Base-by-base conservation (phyloP, 92 coral and sea anemone genomes). In the Porites divaricata region DNA sequence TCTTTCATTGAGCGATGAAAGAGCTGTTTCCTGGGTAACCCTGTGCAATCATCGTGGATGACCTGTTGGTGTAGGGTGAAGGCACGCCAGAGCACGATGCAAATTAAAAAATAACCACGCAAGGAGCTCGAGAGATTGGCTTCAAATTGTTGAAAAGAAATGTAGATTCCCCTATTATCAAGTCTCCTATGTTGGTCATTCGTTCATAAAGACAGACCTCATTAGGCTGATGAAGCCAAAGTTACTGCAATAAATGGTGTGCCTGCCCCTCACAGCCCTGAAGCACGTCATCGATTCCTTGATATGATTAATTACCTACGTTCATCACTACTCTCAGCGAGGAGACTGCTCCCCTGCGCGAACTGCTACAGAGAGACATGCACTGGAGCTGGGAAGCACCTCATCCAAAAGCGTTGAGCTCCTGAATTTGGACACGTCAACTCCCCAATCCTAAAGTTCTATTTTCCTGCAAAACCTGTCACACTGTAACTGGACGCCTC, bases 301-400 rank as follows among this genome's bases (percentile, higher is more conserved):
- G 83, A 72, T 24, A 51, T 81, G 91, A 35, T 81, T 52, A 87
- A 75, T 23, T 86, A 86, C 50, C 86, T 79, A 87, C 26, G 82
- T 77, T 64, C n/a, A 62, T 77, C 35, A 77, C 59, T 7, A 64
- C 59, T 77, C 54, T 58, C 70, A 77, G 71, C 63, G 82, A 77
- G 52, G 62, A 77, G 82, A 78, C 66, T 22, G 65, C 52, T 7
- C 76, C 66, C 54, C 85, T 58, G 41, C 67, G 76, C 17, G 26
- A 80, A 24, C 52, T 68, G 57, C 75, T 23, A 12, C 56, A 22
- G n/a, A 80, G 56, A 17, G 26, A 80, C 52, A 45, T 21, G 7
- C 72, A 65, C 62, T 78, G 74, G 74, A 64, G 17, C 41, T 78
- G 73, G 90, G 80, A 70, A 17, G 64, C 52, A 45, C 80, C 67